Evolutionary conservation across 2,888 invertebrate species (phyloP).

Genomic region (Drosophila monieri): DNA sequence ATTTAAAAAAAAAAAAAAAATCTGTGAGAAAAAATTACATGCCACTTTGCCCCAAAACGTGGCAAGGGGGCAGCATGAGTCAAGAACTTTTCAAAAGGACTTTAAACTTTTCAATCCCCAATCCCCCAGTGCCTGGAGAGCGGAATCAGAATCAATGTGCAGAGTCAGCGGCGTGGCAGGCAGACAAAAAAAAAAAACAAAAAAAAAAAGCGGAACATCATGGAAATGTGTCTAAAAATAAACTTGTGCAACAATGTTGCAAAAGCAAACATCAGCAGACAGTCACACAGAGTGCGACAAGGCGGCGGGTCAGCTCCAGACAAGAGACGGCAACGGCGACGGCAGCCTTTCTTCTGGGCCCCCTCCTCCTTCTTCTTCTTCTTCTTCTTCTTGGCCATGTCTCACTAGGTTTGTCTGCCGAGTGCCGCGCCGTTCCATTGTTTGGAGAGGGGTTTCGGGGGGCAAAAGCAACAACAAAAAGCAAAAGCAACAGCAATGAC

Average conservation of each 20-base stretch:
- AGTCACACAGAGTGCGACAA: conserved; percentile 41
- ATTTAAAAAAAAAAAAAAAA: too few species aligned
- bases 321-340: conserved; percentile 19
- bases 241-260: conserved; percentile 76
- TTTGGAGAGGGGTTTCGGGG: conserved; percentile 58
- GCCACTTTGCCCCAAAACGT: too few species aligned
- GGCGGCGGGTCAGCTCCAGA: conserved; percentile 11
- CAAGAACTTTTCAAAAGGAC: background rate
- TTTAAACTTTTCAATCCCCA: conserved; percentile 2
- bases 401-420: conserved; percentile 48
- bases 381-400: conserved; percentile 11
- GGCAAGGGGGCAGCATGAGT: background rate
- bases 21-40: too few species aligned
- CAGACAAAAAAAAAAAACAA: too few species aligned
- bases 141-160: conserved; percentile 34
- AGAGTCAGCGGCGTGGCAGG: conserved; percentile 43
- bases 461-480: conserved; percentile 10
- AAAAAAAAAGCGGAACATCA: conserved; percentile 60
- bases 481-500: conserved; percentile 22
- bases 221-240: conserved; percentile 76
- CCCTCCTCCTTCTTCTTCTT: too few species aligned
- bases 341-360: conserved; percentile 33
- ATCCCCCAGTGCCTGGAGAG: background rate
- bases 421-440: conserved; percentile 60
- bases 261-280: conserved; percentile 66